Base-by-base conservation (phyloP, 2,797 vertebrate genomes). In the Acanthurus leucopareius region DNA sequence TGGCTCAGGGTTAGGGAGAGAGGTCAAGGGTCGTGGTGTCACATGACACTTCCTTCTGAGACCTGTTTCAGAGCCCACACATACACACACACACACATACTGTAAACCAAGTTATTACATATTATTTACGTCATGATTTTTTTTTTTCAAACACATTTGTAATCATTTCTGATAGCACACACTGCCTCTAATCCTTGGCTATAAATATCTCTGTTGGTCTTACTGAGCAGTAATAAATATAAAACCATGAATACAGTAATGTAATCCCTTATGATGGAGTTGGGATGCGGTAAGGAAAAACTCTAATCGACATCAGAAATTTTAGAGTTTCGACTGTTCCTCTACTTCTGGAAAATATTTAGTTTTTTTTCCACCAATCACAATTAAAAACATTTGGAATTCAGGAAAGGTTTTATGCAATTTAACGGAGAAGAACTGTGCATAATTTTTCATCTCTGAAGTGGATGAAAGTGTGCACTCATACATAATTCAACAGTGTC, bases 1-100 rank as follows among this genome's bases (percentile, higher is more conserved):
- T 66, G 44, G 85, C 81, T 78, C 17, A 77, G 64, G 76, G 73
- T 65, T 77, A 78, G 44, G 65, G 71, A 70, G 81, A 76, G 76
- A 86, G 81, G 80, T 92, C 85, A 86, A 47, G 73, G 88, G 75
- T 80, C 74, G 69, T 0, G 48, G 77, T 81, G 85, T 92, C 91
- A 92, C 82, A 85, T 91, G 87, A 87, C 80, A 88, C 74, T 56
- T 83, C 74, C 64, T 63, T 81, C 81, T 59, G 70, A 84, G 73
- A 79, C 79, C 69, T 75, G 53, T 80, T 82, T 77, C 38, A 42
- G 38, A 69, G 54, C 22, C 40, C 63, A 62, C 48, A 79, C 49
- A 3, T 7, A 73, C 66, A 78, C 35, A 74, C 16, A 19, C 66
- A 78, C 28, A 70, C 16, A 17, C 16, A 54, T 9, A n/a, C 42